Evolutionary conservation across 2,888 invertebrate genomes (phyloP).

Genomic region (Trachelus iudaicus): DNA sequence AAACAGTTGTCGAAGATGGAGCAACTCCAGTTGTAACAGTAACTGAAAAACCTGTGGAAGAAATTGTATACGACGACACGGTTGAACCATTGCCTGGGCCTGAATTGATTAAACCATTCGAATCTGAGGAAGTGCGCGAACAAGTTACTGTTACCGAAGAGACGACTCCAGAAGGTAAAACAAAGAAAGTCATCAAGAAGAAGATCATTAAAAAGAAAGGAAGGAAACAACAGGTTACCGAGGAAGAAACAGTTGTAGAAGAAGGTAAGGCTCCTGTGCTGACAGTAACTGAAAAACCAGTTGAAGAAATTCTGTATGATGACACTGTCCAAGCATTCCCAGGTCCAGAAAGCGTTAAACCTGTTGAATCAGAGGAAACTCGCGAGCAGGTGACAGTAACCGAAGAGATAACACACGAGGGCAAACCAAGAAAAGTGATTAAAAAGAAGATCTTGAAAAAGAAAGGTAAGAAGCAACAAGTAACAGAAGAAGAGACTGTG

Average conservation of each 20-base stretch:
- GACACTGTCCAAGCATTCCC: slow-evolving; percentile 60
- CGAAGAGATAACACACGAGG: slow-evolving; percentile 52
- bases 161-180: slow-evolving; percentile 58
- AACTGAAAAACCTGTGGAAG: too few species aligned
- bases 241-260: slow-evolving; percentile 39
- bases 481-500: slow-evolving; percentile 61
- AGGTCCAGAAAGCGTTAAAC: not conserved
- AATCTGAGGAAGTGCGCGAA: slow-evolving; percentile 58
- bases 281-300: slow-evolving; percentile 41
- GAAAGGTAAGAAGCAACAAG: slow-evolving; percentile 60
- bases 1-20: too few species aligned
- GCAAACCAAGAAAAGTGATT: slow-evolving; percentile 59
- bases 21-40: too few species aligned
- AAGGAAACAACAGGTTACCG: slow-evolving; percentile 49
- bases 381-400: slow-evolving; percentile 25
- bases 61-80: too few species aligned
- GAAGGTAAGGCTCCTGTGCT: slow-evolving; percentile 39
- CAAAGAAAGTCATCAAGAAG: slow-evolving; percentile 56
- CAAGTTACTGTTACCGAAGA: slow-evolving; percentile 61
- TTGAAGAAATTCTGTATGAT: slow-evolving; percentile 37
- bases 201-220: slow-evolving; percentile 26
- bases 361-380: slow-evolving; percentile 30
- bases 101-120: slow-evolving; percentile 5
- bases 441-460: slow-evolving; percentile 55
- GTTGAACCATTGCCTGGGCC: too few species aligned